Evolutionary conservation across 2,888 invertebrate species (phyloP).

Genomic region (Pasiphila rectangulata): DNA sequence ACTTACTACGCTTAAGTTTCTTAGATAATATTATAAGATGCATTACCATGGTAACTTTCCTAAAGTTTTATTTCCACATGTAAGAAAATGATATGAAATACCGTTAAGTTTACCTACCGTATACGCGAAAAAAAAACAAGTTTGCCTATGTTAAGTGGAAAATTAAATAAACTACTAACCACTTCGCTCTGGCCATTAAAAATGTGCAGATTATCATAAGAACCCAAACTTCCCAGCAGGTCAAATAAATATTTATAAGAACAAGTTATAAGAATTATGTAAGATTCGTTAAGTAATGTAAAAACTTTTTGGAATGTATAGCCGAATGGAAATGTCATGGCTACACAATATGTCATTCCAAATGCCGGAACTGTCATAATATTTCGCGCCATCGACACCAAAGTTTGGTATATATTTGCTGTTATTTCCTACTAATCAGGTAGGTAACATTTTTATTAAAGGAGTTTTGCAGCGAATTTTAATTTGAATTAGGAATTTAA

Average conservation of each 20-base stretch:
- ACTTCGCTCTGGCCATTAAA: neutral
- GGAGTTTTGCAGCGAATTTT: too few species aligned
- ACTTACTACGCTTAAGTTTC: neutral
- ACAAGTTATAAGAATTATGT: constrained; percentile 20
- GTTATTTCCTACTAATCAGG: too few species aligned
- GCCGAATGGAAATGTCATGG: constrained; percentile 42
- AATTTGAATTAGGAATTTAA: too few species aligned
- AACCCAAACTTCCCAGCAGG: constrained; percentile 15
- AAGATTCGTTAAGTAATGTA: constrained; percentile 16
- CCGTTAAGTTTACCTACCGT: constrained; percentile 2
- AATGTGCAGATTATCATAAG: constrained; percentile 6
- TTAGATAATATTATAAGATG: neutral
- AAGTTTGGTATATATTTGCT: constrained; percentile 1
- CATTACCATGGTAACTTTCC: too few species aligned
- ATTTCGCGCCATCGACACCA: constrained; percentile 17
- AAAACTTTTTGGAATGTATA: constrained; percentile 17
- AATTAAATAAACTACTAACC: neutral
- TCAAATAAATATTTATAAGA: constrained; percentile 20
- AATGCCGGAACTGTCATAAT: constrained; percentile 37
- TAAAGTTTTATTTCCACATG: too few species aligned
- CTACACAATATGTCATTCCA: constrained; percentile 30
- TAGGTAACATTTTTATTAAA: too few species aligned
- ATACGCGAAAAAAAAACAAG: neutral
- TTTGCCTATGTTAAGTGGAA: neutral
- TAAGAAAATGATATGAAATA: neutral